These are phyloP conservation scores for Maccullochella peelii DNA, from an alignment of 2,113 vertebrate species.

Conservation along the genomic window DNA sequence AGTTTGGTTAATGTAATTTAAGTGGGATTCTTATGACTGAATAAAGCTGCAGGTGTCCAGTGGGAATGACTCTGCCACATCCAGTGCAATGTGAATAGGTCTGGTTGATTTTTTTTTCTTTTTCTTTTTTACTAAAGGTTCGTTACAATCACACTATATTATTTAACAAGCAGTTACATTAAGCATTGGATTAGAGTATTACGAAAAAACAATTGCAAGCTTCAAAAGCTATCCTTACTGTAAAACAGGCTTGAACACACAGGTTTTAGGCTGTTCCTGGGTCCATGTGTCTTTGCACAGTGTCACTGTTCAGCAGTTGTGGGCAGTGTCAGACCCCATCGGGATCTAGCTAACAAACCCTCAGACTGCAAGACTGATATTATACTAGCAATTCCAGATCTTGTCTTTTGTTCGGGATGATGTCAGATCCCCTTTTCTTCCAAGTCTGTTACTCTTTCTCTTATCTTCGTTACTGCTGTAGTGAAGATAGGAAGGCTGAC, in stretches of 20 bases:
- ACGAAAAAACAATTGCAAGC: not conserved
- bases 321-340: not conserved
- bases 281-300: not conserved
- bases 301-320: not conserved
- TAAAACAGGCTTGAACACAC: not conserved
- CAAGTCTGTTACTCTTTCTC: not conserved
- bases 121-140: not conserved
- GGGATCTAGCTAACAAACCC: not conserved
- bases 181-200: not conserved
- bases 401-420: not conserved
- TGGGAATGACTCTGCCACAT: not conserved
- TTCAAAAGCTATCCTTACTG: not conserved
- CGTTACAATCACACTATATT: not conserved
- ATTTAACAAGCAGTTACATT: not conserved
- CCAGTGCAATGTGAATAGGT: not conserved
- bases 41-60: conserved; percentile 1
- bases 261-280: not conserved
- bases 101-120: not conserved
- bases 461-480: conserved; percentile 18
- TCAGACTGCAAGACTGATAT: not conserved
- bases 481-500: conserved; percentile 21
- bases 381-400: not conserved
- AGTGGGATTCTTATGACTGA: not conserved
- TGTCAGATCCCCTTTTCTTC: not conserved
- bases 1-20: conserved; percentile 32